Base-by-base conservation (phyloP, 2,113 vertebrate species). In the Lophura nycthemera region DNA sequence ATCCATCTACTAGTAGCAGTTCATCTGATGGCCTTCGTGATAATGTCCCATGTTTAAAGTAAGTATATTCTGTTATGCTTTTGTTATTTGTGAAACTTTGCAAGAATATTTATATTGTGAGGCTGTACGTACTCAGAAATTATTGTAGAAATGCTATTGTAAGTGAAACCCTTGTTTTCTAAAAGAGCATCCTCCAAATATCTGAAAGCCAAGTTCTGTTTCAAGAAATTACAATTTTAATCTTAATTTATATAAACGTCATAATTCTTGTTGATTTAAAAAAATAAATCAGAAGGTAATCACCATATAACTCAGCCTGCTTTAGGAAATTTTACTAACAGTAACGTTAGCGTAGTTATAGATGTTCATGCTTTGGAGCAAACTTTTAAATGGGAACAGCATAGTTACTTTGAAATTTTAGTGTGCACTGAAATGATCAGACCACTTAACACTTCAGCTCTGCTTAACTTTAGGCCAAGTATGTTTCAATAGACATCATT, bases 1-100 rank as follows among this genome's bases (percentile, higher is more conserved):
- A 99, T 82, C 98, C 99, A 17, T 99, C 99, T 83, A 99, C 98
- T 94, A 99, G 99, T 92, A 99, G 99, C 97, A 99, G 98, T 97
- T 99, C 99, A 34, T 99, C 99, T 25, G 99, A 99, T 67, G 98
- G 99, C 21, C 98, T 98, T 91, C 98, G 99, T 66, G 99, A 99
- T 98, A 99, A 99, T 93, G 98, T 99, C 24, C 99, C 99, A 65
- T 99, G 99, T 96, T 98, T 99, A 95, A 99, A 99, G 99, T 99
- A 98, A 67, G 97, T 82, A 54, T 72, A 40, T 90, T 80, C 38
- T 70, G 5, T 83, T 79, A 22, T 14, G 11, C 24, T 84, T 94
- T 32, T 30, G 30, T 66, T 48, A 61, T 34, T 45, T 15, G 2
- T 45, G 83, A 82, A 48, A 56, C 4, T 48, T 91, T 20, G 5